phyloP scores from a whole-genome alignment of 1,140 invertebrate species.

The Xylocopa sonorina region DNA sequence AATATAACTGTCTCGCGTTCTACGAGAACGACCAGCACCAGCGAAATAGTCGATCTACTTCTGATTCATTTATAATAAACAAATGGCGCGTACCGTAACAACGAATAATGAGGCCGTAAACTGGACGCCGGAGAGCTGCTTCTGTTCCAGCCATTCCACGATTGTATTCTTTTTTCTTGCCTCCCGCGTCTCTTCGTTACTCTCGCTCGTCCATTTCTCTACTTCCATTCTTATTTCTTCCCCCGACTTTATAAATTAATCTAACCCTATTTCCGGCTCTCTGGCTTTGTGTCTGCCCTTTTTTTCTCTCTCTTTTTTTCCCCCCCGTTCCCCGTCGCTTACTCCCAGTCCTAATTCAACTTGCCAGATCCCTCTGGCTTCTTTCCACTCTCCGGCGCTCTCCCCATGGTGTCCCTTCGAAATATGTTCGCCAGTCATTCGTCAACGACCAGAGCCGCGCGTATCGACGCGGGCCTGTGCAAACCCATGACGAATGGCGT shows the following conservation, averaged over 20 bases:
- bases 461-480: not conserved
- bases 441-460: not conserved
- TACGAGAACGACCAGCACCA: too few relatives aligned
- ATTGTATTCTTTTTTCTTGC: constrained; percentile 16
- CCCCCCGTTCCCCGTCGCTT: not conserved
- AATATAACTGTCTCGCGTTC: too few relatives aligned
- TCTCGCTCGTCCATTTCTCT: constrained; percentile 39
- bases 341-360: constrained; percentile 44
- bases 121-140: not conserved
- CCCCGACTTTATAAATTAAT: constrained; percentile 53
- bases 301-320: too few relatives aligned
- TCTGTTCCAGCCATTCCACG: not conserved
- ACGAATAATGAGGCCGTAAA: constrained; percentile 10
- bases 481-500: not conserved
- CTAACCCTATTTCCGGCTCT: constrained; percentile 42
- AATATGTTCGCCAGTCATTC: constrained; percentile 23
- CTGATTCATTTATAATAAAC: too few relatives aligned
- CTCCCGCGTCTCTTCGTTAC: constrained; percentile 24
- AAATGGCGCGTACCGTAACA: not conserved
- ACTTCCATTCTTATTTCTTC: constrained; percentile 28
- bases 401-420: not conserved
- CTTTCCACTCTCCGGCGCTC: not conserved
- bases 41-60: too few relatives aligned
- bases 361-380: constrained; percentile 37
- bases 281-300: constrained; percentile 42